phyloP scores from a whole-genome alignment of 2,797 vertebrate genomes.

The Ficedula albicollis region DNA sequence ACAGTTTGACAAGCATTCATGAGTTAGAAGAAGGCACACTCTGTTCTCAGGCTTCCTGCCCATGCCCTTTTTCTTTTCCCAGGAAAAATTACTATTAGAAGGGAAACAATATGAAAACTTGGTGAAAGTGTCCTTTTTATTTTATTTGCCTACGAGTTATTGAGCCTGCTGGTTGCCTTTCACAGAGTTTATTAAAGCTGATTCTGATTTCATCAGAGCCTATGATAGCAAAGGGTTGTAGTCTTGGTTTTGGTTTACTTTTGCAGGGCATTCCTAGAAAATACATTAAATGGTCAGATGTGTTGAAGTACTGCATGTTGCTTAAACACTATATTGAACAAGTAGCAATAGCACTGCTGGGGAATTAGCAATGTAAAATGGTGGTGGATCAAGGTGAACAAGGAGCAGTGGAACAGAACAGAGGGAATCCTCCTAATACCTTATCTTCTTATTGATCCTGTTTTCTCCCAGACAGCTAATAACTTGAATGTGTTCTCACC shows the following conservation, averaged over 20 bases:
- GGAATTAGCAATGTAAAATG: neutral
- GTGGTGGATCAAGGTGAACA: neutral
- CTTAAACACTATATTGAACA: neutral
- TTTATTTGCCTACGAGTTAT: neutral
- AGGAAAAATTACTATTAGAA: neutral
- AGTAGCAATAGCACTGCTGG: neutral
- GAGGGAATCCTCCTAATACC: neutral
- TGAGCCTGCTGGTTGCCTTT: neutral
- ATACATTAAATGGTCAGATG: neutral
- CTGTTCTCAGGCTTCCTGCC: neutral
- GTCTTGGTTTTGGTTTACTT: neutral
- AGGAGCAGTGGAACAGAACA: neutral
- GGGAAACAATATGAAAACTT: neutral
- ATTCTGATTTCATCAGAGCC: neutral
- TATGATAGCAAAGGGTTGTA: neutral
- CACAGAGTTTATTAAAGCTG: neutral
- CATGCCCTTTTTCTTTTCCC: neutral
- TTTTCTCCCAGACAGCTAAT: neutral
- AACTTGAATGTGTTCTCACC: neutral
- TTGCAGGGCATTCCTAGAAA: neutral
- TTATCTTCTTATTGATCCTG: neutral
- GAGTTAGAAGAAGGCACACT: neutral
- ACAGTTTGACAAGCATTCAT: neutral
- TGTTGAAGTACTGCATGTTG: neutral
- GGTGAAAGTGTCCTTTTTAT: neutral